phyloP scores from a whole-genome alignment of 2,888 invertebrate genomes.

The Ophioninae sp. region DNA sequence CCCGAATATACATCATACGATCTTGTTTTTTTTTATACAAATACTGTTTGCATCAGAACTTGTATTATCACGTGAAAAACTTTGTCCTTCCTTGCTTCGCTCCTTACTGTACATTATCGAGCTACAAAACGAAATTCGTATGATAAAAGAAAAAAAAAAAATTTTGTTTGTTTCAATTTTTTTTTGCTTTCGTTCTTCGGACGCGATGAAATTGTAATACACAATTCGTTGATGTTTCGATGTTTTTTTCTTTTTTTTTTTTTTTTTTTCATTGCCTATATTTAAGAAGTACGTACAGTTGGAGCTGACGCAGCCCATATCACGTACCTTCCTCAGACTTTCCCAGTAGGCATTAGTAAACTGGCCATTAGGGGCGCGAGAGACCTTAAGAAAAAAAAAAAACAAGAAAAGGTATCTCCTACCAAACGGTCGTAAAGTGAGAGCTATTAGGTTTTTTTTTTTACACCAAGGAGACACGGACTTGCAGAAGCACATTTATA shows the following conservation, averaged over 20 bases:
- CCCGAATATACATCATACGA: background rate
- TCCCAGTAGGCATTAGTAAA: slow-evolving; percentile 87
- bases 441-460: slow-evolving; percentile 52
- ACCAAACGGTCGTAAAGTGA: slow-evolving; percentile 72
- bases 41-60: background rate
- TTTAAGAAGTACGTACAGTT: slow-evolving; percentile 72
- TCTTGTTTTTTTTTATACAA: background rate
- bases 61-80: background rate
- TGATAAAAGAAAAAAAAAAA: background rate
- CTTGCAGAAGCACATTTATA: slow-evolving; percentile 75
- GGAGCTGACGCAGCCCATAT: slow-evolving; percentile 66
- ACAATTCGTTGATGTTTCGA: slow-evolving; percentile 37
- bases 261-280: slow-evolving; percentile 55
- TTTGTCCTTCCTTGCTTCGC: slow-evolving; percentile 10
- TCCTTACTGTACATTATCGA: slow-evolving; percentile 13
- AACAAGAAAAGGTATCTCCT: slow-evolving; percentile 78
- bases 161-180: background rate
- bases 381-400: slow-evolving; percentile 86
- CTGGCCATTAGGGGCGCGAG: slow-evolving; percentile 85
- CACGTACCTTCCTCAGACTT: slow-evolving; percentile 82
- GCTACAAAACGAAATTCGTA: background rate
- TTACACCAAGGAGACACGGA: slow-evolving; percentile 74
- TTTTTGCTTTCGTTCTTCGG: slow-evolving; percentile 12
- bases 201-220: slow-evolving; percentile 32
- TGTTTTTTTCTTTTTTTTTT: slow-evolving; percentile 31